Percentiles rank a stretch among this genome's conserved stretches.
phyloP scores from a whole-genome alignment of 2,113 vertebrate species.

The Suricata suricatta region DNA sequence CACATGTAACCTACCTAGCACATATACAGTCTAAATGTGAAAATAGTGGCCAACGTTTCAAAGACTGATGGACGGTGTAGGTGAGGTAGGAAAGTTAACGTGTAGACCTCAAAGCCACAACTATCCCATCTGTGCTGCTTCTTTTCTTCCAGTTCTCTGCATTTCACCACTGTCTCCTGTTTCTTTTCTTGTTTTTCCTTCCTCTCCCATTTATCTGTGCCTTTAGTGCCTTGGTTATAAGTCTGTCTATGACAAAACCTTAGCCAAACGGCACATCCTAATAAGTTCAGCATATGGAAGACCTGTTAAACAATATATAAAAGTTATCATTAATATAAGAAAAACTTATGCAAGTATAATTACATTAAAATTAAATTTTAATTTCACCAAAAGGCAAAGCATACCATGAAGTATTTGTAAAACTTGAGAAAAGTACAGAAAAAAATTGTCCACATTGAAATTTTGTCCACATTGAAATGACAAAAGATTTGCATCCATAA shows the following conservation, averaged over 20 bases:
- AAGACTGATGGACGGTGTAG: not conserved
- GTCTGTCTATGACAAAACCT: not conserved
- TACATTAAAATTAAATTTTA: not conserved
- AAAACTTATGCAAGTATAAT: not conserved
- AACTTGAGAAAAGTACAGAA: not conserved
- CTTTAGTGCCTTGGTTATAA: not conserved
- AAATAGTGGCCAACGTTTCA: not conserved
- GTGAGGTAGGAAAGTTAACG: not conserved
- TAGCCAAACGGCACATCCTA: not conserved
- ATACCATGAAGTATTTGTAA: not conserved
- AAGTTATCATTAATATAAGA: not conserved
- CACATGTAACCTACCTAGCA: not conserved
- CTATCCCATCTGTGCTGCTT: not conserved
- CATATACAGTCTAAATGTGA: not conserved
- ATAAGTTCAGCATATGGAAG: not conserved
- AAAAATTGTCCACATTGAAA: not conserved
- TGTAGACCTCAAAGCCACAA: not conserved
- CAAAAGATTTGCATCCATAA: not conserved
- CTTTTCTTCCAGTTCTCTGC: not conserved
- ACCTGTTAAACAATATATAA: not conserved
- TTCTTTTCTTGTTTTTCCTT: not conserved
- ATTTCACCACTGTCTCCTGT: not conserved
- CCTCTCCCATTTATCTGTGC: not conserved
- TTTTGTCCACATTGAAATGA: not conserved
- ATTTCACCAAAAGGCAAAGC: not conserved